Evolutionary conservation across 2,113 vertebrate species (phyloP), one percentile per base, ranked within the genome.

Genomic region (Collichthys lucidus): DNA sequence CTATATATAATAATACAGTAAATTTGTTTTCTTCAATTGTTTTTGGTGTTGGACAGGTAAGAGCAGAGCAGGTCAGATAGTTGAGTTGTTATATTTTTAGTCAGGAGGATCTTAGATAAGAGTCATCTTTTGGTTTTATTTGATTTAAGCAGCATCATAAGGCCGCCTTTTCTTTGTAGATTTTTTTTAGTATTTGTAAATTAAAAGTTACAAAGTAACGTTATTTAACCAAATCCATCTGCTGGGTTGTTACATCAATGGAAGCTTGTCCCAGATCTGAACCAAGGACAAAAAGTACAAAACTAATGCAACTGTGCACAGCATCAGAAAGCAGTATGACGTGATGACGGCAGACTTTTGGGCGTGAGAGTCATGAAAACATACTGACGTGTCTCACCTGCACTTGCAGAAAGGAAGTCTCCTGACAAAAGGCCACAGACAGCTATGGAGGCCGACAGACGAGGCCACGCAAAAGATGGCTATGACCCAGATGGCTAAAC

Each of bases 401-500:
- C 97, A 99, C 59, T 94, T 96, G 77, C 97, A 96, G 70, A 96
- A 95, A 0, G 98, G 97, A 74, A 99, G 88, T 86, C 96, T 95
- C 86, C 96, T 93, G 42, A 99, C 95, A 0, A 97, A 95, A 0
- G 97, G 98, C 73, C 96, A 96, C 67, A 99, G 94, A 42, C 98
- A 99, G 92, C 97, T 98, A 91, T 98, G 97, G 55, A 99, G 96
- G 20, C 98, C 96, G 0, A 98, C 96, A 2, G 97, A 96, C 1
- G 98, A 97, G 22, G 97, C 96, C 93, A 99, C 69, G 80, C 98
- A 99, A 95, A 99, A 99, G 86, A 98, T 96, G 14, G 88, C 96
- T 4, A 99, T 99, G 81, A 98, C 97, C 89, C 96, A 94, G 4
- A 97, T 97, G 56, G 97, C 98, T 99, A 82, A 9, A 84, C 52